phyloP scores from a whole-genome alignment of 2,113 vertebrate genomes.

The Pteruthius melanotis region DNA sequence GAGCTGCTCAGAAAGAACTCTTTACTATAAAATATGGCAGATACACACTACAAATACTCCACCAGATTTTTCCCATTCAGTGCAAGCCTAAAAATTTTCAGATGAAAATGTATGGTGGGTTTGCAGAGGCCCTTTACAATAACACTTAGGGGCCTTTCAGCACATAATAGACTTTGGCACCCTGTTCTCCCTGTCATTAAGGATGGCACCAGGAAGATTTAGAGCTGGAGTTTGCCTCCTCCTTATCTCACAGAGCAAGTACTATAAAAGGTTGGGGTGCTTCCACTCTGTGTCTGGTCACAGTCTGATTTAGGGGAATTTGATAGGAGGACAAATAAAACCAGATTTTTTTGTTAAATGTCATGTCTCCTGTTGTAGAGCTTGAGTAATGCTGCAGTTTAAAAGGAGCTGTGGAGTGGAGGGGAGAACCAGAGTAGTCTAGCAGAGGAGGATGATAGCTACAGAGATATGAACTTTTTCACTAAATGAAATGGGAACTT shows the following conservation, averaged over 20 bases:
- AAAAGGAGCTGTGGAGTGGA: background rate
- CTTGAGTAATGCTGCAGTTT: conserved; percentile 48
- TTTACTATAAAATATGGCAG: conserved; percentile 53
- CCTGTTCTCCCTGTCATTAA: conserved; percentile 34
- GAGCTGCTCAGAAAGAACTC: conserved; percentile 40
- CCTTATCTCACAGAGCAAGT: background rate
- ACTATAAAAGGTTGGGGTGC: conserved; percentile 7
- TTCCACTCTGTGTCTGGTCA: conserved; percentile 11
- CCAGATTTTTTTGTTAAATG: conserved; percentile 17
- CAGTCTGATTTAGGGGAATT: conserved; percentile 29
- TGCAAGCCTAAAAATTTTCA: conserved; percentile 37
- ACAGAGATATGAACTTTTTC: background rate
- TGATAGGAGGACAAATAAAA: conserved; percentile 48
- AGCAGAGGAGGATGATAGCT: background rate
- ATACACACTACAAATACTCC: conserved; percentile 16
- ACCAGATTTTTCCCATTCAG: background rate
- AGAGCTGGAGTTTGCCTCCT: background rate
- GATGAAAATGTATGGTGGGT: conserved; percentile 49
- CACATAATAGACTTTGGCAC: conserved; percentile 33
- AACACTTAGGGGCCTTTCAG: conserved; percentile 53
- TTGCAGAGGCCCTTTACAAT: conserved; percentile 47
- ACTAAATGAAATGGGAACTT: background rate
- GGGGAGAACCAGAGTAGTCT: background rate
- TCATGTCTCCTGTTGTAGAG: conserved; percentile 1
- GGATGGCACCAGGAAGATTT: conserved; percentile 44